Evolutionary conservation across 2,113 vertebrate species (phyloP), one percentile per base, ranked within the genome.

Genomic region (Sturnira hondurensis): DNA sequence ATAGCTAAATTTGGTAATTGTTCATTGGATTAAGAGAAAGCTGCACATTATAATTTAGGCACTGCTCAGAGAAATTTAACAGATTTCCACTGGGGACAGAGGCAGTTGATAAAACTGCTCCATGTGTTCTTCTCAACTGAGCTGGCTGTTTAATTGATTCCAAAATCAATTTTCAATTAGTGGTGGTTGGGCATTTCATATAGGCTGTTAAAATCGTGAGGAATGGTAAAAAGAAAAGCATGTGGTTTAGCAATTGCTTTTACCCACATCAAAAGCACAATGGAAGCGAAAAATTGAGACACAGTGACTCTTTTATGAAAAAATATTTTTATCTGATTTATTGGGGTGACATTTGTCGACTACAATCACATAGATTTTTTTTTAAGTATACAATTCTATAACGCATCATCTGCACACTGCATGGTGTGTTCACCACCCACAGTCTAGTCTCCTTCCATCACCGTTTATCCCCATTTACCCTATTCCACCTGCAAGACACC

Each of bases 141-240:
- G 47, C 67, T 84, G 43, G 67, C 73, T 61, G 19, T 97, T 98
- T 98, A 97, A 98, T 97, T 98, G 97, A 96, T 98, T 97, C 74
- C 61, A 94, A 98, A 98, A 98, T 98, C 98, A 98, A 98, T 98
- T 98, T 98, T 98, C 96, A 98, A 98, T 98, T 98, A 98, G 94
- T 94, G 61, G 81, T 96, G 92, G 90, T 97, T 98, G 97, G 77
- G 91, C 73, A 97, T 95, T 96, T 98, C 83, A 67, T 97, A 96
- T 96, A 96, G 97, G 73, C 87, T 97, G 85, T 77, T 97, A 91
- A 97, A 97, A 96, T 95, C 89, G 80, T 97, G 95, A 97, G 91
- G 89, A 97, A 97, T 15, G 22, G 63, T 96, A 89, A 97, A 95
- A 82, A 95, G 71, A 95, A 91, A 98, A 97, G 71, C 81, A 96